Base-by-base conservation (phyloP, 1,140 invertebrate species). In the Heterodera schachtii region DNA sequence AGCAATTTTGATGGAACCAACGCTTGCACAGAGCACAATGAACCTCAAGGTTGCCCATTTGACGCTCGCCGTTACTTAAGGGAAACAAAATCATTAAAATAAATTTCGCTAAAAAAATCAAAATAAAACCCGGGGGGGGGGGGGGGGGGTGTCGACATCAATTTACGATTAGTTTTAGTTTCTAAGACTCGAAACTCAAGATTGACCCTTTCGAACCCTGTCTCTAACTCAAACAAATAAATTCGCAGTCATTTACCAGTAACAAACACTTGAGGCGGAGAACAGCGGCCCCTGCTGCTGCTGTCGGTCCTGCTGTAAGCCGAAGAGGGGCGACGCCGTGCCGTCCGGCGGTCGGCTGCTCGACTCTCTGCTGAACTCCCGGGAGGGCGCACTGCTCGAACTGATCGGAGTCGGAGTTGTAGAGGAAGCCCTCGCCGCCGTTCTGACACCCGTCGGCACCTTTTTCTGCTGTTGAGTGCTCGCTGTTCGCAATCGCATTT, bases 1-100 rank as follows among this genome's bases (percentile, higher is more conserved):
- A 82, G 82, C 87, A 89, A 47, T 52, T 66, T 57, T 82, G 83
- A 74, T 89, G 87, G 70, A 87, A 89, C 87, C 87, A 89, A 73
- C 84, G 83, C 19, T 81, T 80, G 73, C 87, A 89, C 7, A 66
- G 78, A 9, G 82, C 77, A 79, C 87, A 89, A 57, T 87, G 80
- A 4, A 89, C 67, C 81, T 89, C 87, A 5, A 89, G 66, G 41
- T 80, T 74, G 21, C 86, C 86, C 7, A 89, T 69, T 60, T 85
- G 76, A 16, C 87, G 83, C 44, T 83, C 70, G 60, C 88, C 87
- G 44, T 88, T 80, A 69, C 87, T 89, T 70, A 52, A 89, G 82
- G 86, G 87, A 77, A 16, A 19, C 19, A 19, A 64, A 64, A 64
- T 11, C 16, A 31, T 31, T 52, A 52, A 52, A 52, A 52, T 52